Conservation (phyloP, 2,888 invertebrate species). For the Geotrupes spiniger region DNA sequence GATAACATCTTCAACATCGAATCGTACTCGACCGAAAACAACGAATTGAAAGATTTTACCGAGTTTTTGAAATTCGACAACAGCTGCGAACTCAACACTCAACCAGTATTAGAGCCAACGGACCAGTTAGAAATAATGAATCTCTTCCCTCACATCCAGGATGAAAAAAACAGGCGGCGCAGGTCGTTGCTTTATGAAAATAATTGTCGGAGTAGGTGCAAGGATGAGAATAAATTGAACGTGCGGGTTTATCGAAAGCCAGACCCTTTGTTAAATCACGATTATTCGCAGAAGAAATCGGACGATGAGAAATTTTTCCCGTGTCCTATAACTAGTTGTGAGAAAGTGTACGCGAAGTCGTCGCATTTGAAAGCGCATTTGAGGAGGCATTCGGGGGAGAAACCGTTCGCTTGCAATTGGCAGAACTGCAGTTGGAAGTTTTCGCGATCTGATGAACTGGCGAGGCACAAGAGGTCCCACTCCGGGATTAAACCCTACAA, state of each 20-base stretch:
- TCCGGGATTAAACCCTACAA: slow-evolving; percentile 93
- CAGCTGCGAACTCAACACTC: neutral
- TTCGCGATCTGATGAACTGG: slow-evolving; percentile 90
- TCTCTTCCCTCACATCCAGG: slow-evolving; percentile 46
- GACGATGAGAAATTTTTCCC: slow-evolving; percentile 60
- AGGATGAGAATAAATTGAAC: slow-evolving; percentile 24
- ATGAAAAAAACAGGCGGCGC: slow-evolving; percentile 45
- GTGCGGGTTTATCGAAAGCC: slow-evolving; percentile 22
- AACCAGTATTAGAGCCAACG: slow-evolving; percentile 14
- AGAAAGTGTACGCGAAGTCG: slow-evolving; percentile 83
- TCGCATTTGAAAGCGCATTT: slow-evolving; percentile 88
- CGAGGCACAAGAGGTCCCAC: slow-evolving; percentile 90
- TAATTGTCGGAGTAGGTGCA: slow-evolving; percentile 27
- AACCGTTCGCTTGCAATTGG: slow-evolving; percentile 61
- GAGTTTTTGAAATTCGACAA: slow-evolving; percentile 24
- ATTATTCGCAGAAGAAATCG: slow-evolving; percentile 39
- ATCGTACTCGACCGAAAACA: slow-evolving; percentile 9
- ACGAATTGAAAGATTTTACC: slow-evolving; percentile 10
- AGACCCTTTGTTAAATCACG: slow-evolving; percentile 36
- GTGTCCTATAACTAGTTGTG: slow-evolving; percentile 69
- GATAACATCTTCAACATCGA: slow-evolving; percentile 12
- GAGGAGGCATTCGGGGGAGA: slow-evolving; percentile 73
- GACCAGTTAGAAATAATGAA: slow-evolving; percentile 29
- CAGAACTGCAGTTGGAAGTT: slow-evolving; percentile 86
- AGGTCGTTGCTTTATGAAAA: slow-evolving; percentile 47